Percentiles rank a stretch among this genome's conserved stretches.
Conservation (phyloP, 1,140 invertebrate species). For the Aphelenchoides avenae region DNA sequence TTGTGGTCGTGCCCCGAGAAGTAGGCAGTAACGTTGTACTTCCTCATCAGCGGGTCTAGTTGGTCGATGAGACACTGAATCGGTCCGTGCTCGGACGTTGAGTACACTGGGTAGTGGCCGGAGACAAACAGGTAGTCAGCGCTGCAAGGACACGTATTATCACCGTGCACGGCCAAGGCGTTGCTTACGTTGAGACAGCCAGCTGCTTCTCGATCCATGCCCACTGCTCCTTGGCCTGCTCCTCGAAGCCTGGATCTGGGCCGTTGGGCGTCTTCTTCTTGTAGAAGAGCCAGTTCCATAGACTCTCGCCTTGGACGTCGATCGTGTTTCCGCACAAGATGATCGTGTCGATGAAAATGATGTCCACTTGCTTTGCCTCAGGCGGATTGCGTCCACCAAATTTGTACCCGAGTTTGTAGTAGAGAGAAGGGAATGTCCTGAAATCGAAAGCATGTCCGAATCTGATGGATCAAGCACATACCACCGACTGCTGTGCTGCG, state of each 20-base stretch:
- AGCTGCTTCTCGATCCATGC: constrained; percentile 61
- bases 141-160: constrained; percentile 55
- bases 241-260: constrained; percentile 19
- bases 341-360: constrained; percentile 45
- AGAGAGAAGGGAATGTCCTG: constrained; percentile 48
- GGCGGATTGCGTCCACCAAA: constrained; percentile 5
- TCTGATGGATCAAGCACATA: constrained; percentile 9
- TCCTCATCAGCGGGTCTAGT: constrained; percentile 61
- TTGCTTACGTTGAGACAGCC: constrained; percentile 43
- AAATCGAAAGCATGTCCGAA: constrained; percentile 20
- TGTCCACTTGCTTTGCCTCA: constrained; percentile 12
- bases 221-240: constrained; percentile 60
- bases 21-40: constrained; percentile 63
- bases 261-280: constrained; percentile 31
- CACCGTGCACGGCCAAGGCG: not conserved
- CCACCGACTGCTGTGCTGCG: constrained; percentile 61
- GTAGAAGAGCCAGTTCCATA: constrained; percentile 37
- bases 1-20: constrained; percentile 64
- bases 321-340: constrained; percentile 47
- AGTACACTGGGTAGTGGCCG: constrained; percentile 65
- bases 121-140: constrained; percentile 64
- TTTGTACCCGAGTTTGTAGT: constrained; percentile 37
- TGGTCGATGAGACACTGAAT: constrained; percentile 60
- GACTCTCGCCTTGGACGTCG: constrained; percentile 35
- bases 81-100: constrained; percentile 63